A percentile compares a stretch with the other conserved stretches of the same genome.
These are phyloP conservation scores for Orientallactaga sibirica DNA, from an alignment of 2,797 vertebrate genomes.

Conservation along the genomic window DNA sequence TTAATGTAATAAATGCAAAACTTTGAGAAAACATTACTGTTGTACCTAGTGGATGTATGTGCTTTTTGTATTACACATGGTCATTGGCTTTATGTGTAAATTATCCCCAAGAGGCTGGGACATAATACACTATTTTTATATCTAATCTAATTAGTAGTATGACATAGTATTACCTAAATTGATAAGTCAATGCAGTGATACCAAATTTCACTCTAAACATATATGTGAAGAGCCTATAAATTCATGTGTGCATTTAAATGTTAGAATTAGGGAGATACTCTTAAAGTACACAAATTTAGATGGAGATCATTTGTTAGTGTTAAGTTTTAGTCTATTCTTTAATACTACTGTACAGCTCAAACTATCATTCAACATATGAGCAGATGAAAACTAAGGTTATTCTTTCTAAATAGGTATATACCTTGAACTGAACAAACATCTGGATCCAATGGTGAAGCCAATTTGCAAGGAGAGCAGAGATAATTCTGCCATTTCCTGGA, in stretches of 20 bases:
- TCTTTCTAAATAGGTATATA: slow-evolving; percentile 16
- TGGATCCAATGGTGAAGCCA: neutral
- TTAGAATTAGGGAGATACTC: neutral
- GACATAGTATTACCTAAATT: slow-evolving; percentile 20
- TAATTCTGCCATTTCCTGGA: slow-evolving; percentile 16
- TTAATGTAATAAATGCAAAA: slow-evolving; percentile 67
- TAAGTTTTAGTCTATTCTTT: neutral
- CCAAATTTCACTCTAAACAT: neutral
- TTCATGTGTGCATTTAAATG: slow-evolving; percentile 17
- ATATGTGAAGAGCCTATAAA: neutral
- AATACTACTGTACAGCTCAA: neutral
- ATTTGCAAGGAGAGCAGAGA: neutral
- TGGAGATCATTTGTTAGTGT: slow-evolving; percentile 25
- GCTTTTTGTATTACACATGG: slow-evolving; percentile 49
- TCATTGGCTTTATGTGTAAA: slow-evolving; percentile 62
- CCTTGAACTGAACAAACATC: neutral
- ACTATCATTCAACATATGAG: neutral
- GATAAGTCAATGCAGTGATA: slow-evolving; percentile 7
- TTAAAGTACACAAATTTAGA: slow-evolving; percentile 46
- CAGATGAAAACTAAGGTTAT: neutral
- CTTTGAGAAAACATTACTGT: slow-evolving; percentile 64
- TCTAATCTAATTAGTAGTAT: neutral
- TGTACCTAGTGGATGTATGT: slow-evolving; percentile 61
- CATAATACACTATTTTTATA: slow-evolving; percentile 22
- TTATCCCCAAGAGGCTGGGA: slow-evolving; percentile 48